Percentiles rank a stretch among this genome's conserved stretches.
Conservation (phyloP, 2,888 invertebrate species). For the Clepsis dumicolana region DNA sequence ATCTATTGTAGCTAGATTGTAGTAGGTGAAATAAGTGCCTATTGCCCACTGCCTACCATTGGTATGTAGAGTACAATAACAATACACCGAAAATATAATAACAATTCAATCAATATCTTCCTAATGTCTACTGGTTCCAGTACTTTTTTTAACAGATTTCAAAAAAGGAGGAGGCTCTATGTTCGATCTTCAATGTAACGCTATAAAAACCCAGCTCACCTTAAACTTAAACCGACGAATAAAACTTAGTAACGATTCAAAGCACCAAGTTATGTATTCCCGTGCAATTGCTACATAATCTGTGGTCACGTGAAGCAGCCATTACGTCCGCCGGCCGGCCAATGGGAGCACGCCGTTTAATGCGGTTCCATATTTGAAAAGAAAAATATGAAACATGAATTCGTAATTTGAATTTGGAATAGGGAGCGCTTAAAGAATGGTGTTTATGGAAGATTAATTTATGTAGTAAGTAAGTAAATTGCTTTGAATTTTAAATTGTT, state of each 20-base stretch:
- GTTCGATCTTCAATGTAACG: too few species aligned
- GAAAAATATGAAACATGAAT: constrained; percentile 58
- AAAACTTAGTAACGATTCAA: constrained; percentile 51
- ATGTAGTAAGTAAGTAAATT: constrained; percentile 13
- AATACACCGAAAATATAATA: too few species aligned
- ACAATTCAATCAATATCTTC: too few species aligned
- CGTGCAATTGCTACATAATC: constrained; percentile 76
- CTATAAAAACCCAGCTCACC: constrained; percentile 4
- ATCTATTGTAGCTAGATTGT: too few species aligned
- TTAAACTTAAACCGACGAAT: constrained; percentile 47
- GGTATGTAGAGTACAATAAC: too few species aligned
- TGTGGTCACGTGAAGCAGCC: constrained; percentile 83
- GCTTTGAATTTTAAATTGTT: constrained; percentile 13
- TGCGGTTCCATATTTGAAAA: constrained; percentile 78
- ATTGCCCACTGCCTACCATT: too few species aligned
- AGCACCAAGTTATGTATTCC: constrained; percentile 64
- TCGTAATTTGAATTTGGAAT: constrained; percentile 62
- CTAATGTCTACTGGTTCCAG: too few species aligned
- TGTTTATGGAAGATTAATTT: constrained; percentile 31
- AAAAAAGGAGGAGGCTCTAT: too few species aligned
- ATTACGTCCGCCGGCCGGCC: constrained; percentile 72
- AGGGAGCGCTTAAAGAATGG: constrained; percentile 44
- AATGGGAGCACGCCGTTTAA: constrained; percentile 77
- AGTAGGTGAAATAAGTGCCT: too few species aligned
- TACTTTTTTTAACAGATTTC: too few species aligned